Evolutionary conservation across 2,888 invertebrate genomes (phyloP), one percentile per base, ranked within the genome.

Genomic region (Papilio elwesi): DNA sequence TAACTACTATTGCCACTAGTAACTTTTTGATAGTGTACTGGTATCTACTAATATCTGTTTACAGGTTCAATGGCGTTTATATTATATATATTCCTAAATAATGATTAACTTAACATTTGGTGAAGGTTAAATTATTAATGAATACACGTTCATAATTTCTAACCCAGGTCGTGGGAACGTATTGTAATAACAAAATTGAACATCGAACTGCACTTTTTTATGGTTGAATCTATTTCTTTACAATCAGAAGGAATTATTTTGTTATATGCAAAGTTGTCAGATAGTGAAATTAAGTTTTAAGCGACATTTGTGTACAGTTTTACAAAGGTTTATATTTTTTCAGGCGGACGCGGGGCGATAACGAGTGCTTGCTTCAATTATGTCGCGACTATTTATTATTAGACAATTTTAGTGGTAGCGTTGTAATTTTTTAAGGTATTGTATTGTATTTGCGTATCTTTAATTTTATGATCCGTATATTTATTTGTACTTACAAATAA

Each of bases 341-440:
- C 85, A 86, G 86, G 82, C 80, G 73, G 85, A 86, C 71, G 79
- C 83, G 68, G 83, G 83, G 71, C 85, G 85, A 82, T 86, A 82
- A 80, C 67, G 71, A 69, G 68, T 15, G 68, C 72, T 62, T 71
- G 59, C 62, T 70, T 15, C 70, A 48, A 53, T 52, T 51, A 36
- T 62, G 15, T 59, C 65, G 65, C 51, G 59, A 73, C 38, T 73
- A 73, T 73, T 73, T 73, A 73, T 73, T 73, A 66, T 36, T 73
- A 73, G 73, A 62, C 57, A 73, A 73, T 73, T 55, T 59, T 70
- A 70, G 59, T 47, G 47, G 48, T 70, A 73, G 51, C 26, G 47
- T 52, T 59, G 49, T 66, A 66, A 69, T 64, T 64, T 68, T 57
- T 26, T 43, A 16, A 68, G 49, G 0, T 43, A 43, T 36, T 57